Percentiles rank a stretch among this genome's conserved stretches.
Evolutionary conservation across 2,113 vertebrate species (phyloP).

Genomic region (Mesoclemmys tuberculata): DNA sequence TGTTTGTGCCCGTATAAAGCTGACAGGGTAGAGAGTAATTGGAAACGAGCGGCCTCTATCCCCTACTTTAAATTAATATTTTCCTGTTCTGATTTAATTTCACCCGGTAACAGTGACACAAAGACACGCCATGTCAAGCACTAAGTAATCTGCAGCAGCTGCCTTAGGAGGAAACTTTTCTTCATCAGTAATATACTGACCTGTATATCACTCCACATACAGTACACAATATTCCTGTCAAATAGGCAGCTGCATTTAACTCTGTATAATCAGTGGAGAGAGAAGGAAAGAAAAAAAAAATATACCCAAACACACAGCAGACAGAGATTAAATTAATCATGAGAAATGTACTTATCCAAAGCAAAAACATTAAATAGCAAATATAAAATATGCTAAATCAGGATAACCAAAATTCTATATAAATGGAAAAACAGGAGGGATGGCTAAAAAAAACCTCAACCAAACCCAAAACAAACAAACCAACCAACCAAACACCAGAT

Average conservation of each 20-base stretch:
- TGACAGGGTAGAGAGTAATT: slow-evolving; percentile 97
- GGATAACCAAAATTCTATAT: slow-evolving; percentile 66
- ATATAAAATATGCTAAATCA: slow-evolving; percentile 61
- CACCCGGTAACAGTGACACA: slow-evolving; percentile 85
- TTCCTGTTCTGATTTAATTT: slow-evolving; percentile 95
- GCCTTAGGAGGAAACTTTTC: slow-evolving; percentile 80
- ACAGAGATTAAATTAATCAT: slow-evolving; percentile 41
- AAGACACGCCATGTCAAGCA: slow-evolving; percentile 82
- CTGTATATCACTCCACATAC: slow-evolving; percentile 60
- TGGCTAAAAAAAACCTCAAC: slow-evolving; percentile 52
- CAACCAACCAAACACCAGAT: neutral
- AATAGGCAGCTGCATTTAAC: slow-evolving; percentile 68
- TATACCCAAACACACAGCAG: neutral
- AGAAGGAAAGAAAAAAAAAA: neutral
- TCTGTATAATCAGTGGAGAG: slow-evolving; percentile 16
- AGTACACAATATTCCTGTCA: slow-evolving; percentile 67
- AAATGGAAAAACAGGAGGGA: slow-evolving; percentile 74
- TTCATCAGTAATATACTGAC: slow-evolving; percentile 70
- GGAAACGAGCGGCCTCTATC: slow-evolving; percentile 94
- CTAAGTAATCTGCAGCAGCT: slow-evolving; percentile 83
- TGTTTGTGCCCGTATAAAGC: slow-evolving; percentile 94
- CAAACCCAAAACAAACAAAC: neutral
- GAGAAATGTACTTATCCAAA: slow-evolving; percentile 13
- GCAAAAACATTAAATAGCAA: slow-evolving; percentile 1
- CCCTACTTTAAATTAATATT: slow-evolving; percentile 99